Base-by-base conservation (phyloP, 2,888 invertebrate genomes). In the Athrips mouffetella region DNA sequence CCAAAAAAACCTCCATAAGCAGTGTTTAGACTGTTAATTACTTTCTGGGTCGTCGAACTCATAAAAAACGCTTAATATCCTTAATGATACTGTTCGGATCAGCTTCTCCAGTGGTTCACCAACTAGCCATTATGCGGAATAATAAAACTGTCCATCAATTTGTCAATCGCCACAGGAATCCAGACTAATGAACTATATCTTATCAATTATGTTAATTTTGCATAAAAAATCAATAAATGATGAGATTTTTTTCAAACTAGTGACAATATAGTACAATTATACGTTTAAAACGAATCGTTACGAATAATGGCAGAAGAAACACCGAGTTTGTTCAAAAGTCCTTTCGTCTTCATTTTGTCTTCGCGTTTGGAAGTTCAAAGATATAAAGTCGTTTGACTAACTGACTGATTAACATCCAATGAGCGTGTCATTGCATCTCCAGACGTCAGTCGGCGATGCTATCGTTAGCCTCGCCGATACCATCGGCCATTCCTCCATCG, bases 321-420 rank as follows among this genome's bases (percentile, higher is more conserved):
- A n/a, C 1, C 20, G 20, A 18, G 2, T n/a, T 27, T 2, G 27
- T 27, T n/a, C 27, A 27, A 8, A 5, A 2, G 10, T 10, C 2
- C 2, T 27, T 8, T 27, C 3, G 8, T n/a, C 27, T 27, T 10
- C 8, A n/a, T 27, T 8, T 27, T n/a, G n/a, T 3, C 10, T 5
- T 2, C 7, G 27, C 27, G 10, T 27, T n/a, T 5, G 27, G 8
- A 27, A 5, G 10, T 27, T 7, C 4, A 27, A 2, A 7, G 27
- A 8, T 27, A 27, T 8, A n/a, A 1, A 6, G 15, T 13, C 6
- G 16, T 6, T 33, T 16, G 33, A 13, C 15, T 33, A n/a, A 7
- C 35, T 35, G 55, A 62, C 66, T 73, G 76, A 78, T 77, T 76
- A 71, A 73, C 70, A 70, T 73, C 68, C 67, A 68, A 74, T 76